phyloP scores from a whole-genome alignment of 2,888 invertebrate genomes.

The Sinohyriopsis cumingii region DNA sequence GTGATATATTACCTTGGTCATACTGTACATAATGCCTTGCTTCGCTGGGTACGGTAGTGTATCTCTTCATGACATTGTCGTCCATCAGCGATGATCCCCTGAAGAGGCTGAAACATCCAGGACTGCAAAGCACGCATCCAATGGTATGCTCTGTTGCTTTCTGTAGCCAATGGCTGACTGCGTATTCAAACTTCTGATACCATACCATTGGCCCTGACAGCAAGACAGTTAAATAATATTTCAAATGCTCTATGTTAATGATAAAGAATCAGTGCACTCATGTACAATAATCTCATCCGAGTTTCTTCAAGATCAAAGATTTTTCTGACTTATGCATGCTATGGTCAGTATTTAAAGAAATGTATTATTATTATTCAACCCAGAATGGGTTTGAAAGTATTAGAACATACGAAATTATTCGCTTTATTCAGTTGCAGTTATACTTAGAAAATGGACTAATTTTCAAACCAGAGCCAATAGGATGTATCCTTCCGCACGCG shows the following conservation, averaged over 20 bases:
- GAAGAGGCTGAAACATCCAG: conserved; percentile 40
- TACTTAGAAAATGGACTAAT: background rate
- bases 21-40: conserved; percentile 38
- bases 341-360: no score
- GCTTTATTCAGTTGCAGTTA: no score
- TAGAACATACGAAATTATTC: no score
- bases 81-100: conserved; percentile 38
- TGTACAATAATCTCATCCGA: no score
- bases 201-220: conserved; percentile 38
- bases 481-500: conserved; percentile 98
- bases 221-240: background rate
- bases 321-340: no score
- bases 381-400: no score
- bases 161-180: conserved; percentile 40
- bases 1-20: conserved; percentile 27
- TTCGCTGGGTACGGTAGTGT: conserved; percentile 36
- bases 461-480: conserved; percentile 85
- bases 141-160: conserved; percentile 41
- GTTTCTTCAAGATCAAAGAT: no score
- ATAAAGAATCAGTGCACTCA: no score
- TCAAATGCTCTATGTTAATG: background rate
- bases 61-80: conserved; percentile 37
- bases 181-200: conserved; percentile 42
- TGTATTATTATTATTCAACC: no score
- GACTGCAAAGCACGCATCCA: conserved; percentile 39